Conservation (phyloP, 2,113 vertebrate genomes). For the Thinocorus orbignyianus region DNA sequence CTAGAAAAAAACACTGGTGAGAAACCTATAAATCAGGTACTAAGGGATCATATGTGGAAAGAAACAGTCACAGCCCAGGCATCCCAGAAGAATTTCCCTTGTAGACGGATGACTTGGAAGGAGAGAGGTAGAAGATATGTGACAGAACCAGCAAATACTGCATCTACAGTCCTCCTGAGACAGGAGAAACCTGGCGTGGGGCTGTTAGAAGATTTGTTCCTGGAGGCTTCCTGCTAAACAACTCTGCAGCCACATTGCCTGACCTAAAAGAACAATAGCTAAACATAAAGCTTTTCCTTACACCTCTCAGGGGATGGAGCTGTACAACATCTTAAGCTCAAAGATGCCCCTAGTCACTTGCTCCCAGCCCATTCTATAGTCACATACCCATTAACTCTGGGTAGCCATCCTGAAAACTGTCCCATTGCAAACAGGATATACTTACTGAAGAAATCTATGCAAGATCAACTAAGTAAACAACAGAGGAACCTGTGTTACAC, state of each 20-base stretch:
- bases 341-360: not conserved
- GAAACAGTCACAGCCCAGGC: not conserved
- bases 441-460: not conserved
- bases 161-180: not conserved
- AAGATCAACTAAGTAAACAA: not conserved
- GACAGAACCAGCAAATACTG: not conserved
- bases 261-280: not conserved
- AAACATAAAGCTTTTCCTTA: not conserved
- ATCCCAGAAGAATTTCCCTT: not conserved
- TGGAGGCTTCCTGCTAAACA: not conserved
- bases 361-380: not conserved
- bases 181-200: not conserved
- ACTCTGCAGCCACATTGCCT: not conserved
- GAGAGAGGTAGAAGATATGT: not conserved
- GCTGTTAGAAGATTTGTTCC: not conserved
- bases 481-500: not conserved
- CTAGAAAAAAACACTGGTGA: not conserved
- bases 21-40: not conserved
- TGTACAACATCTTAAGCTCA: not conserved
- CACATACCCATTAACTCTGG: not conserved
- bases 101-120: not conserved
- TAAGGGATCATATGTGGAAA: not conserved
- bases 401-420: not conserved
- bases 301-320: not conserved
- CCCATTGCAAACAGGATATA: not conserved